phyloP scores from a whole-genome alignment of 2,113 vertebrate genomes.

The Embiotoca jacksoni region DNA sequence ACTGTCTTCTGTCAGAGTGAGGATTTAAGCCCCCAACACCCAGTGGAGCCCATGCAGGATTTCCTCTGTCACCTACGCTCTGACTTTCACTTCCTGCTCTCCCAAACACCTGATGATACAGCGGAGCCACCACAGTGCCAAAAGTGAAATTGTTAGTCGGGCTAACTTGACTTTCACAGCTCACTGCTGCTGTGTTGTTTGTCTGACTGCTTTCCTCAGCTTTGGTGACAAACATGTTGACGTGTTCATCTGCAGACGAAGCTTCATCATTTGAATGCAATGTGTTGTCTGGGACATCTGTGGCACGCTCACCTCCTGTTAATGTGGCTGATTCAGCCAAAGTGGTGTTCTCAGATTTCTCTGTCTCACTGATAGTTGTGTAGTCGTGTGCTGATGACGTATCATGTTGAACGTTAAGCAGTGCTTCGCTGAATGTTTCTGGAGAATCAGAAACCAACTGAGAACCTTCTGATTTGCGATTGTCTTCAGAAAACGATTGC shows the following conservation, averaged over 20 bases:
- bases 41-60: slow-evolving; percentile 4
- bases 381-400: slow-evolving; percentile 13
- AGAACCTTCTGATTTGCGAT: slow-evolving; percentile 9
- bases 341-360: slow-evolving; percentile 39
- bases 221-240: background rate
- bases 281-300: slow-evolving; percentile 6
- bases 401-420: slow-evolving; percentile 7
- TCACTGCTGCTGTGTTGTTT: slow-evolving; percentile 8
- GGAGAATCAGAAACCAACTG: slow-evolving; percentile 18
- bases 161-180: slow-evolving; percentile 10
- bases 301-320: slow-evolving; percentile 12
- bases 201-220: slow-evolving; percentile 14
- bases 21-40: background rate
- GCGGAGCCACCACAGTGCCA: slow-evolving; percentile 73
- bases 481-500: slow-evolving; percentile 21
- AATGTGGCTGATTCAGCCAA: slow-evolving; percentile 22
- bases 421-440: slow-evolving; percentile 1
- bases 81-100: slow-evolving; percentile 58
- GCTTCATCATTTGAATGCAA: slow-evolving; percentile 15
- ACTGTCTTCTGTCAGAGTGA: background rate
- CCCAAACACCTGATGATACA: slow-evolving; percentile 75
- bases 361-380: background rate
- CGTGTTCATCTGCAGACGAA: slow-evolving; percentile 7
- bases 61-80: slow-evolving; percentile 7
- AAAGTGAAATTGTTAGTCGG: slow-evolving; percentile 60